phyloP scores from a whole-genome alignment of 2,888 invertebrate genomes.

The Ormyrus labotus region DNA sequence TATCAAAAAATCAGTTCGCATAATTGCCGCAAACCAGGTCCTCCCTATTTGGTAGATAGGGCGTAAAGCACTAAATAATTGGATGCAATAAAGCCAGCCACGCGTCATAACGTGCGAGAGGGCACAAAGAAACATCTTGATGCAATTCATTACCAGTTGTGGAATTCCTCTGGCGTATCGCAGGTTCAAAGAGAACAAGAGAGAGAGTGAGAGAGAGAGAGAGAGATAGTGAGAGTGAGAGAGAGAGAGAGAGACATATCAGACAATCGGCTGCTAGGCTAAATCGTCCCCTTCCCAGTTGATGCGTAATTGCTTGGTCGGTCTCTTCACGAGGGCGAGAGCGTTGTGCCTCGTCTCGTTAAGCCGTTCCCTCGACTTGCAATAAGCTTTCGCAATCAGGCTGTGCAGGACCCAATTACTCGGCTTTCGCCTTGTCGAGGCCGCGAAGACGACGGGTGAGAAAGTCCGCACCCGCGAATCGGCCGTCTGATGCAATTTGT shows the following conservation, averaged over 20 bases:
- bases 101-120: no score
- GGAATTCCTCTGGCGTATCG: conserved; percentile 67
- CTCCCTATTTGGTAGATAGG: no score
- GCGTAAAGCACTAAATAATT: no score
- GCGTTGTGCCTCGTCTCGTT: no score
- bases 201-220: conserved; percentile 7
- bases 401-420: conserved; percentile 23
- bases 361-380: no score
- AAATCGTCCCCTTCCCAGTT: not conserved
- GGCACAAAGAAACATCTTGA: no score
- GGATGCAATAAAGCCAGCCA: no score
- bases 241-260: not conserved
- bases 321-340: not conserved
- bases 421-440: not conserved
- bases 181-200: conserved; percentile 59
- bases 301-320: conserved; percentile 16
- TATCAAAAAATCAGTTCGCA: no score
- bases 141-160: conserved; percentile 65
- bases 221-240: conserved; percentile 34
- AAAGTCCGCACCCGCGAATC: not conserved
- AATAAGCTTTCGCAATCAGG: not conserved
- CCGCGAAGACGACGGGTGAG: not conserved
- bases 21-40: no score
- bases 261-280: no score
- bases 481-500: no score